These are phyloP conservation scores for Euphonia xanthogaster DNA, from an alignment of 2,797 vertebrate species.

Conservation along the genomic window DNA sequence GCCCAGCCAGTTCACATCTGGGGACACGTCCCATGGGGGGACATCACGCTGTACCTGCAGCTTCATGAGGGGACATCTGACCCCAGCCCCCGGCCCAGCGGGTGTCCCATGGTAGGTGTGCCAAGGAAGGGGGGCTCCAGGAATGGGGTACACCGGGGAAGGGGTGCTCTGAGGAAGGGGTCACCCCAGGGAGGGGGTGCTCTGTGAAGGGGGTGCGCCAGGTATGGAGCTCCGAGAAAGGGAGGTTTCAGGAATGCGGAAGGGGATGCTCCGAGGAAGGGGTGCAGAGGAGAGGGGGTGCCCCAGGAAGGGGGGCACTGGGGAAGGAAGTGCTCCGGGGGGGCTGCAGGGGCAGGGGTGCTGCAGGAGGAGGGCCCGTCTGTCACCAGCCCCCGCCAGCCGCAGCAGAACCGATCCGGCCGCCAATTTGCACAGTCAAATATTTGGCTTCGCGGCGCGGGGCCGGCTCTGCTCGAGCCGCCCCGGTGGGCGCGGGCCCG, in stretches of 20 bases:
- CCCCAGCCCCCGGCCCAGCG: rapidly evolving
- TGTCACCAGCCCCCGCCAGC: neutral
- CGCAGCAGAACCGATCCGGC: neutral
- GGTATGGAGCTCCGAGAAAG: neutral
- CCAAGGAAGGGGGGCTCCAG: neutral
- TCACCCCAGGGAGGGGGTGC: neutral
- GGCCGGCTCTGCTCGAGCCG: neutral
- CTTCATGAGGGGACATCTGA: neutral
- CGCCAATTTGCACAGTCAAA: slow-evolving; percentile 20
- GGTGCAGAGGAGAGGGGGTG: neutral
- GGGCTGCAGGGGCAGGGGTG: neutral
- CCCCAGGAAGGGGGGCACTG: neutral
- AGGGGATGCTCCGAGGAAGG: too few relatives aligned
- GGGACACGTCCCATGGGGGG: neutral
- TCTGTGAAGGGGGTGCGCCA: neutral
- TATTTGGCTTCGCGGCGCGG: neutral
- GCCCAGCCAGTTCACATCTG: neutral
- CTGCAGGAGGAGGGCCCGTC: neutral
- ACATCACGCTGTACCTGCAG: neutral
- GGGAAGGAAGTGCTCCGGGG: neutral
- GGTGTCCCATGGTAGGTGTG: neutral
- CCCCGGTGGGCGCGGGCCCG: neutral
- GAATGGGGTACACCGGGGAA: rapidly evolving
- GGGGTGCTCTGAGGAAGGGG: neutral
- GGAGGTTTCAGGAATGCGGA: neutral